These are phyloP conservation scores for Thaumatotibia leucotreta DNA, from an alignment of 1,140 invertebrate species.

Conservation along the genomic window DNA sequence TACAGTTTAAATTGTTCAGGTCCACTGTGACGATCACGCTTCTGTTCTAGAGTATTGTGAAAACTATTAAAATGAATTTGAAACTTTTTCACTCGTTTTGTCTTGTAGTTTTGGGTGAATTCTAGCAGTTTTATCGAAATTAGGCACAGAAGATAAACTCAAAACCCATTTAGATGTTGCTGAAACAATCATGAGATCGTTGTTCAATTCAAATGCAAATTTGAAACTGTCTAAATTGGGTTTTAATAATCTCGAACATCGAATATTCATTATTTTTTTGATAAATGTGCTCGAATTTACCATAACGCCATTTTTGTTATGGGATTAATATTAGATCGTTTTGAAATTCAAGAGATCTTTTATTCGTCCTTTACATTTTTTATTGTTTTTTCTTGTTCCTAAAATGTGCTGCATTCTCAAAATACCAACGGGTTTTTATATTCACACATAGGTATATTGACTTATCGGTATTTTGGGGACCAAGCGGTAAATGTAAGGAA, in stretches of 20 bases:
- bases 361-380: not conserved
- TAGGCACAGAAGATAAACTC: not conserved
- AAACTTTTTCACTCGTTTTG: slow-evolving; percentile 65
- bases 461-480: not conserved
- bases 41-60: slow-evolving; percentile 55
- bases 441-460: not conserved
- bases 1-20: slow-evolving; percentile 11
- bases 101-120: slow-evolving; percentile 46
- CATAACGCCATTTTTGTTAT: not conserved
- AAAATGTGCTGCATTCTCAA: not conserved
- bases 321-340: not conserved
- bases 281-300: not conserved
- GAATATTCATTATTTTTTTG: too few relatives aligned
- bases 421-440: not conserved
- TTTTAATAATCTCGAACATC: too few relatives aligned
- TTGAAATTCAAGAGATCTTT: not conserved
- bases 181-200: too few relatives aligned
- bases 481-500: not conserved
- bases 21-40: slow-evolving; percentile 3
- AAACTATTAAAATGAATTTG: slow-evolving; percentile 73
- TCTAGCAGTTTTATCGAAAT: not conserved
- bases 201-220: too few relatives aligned
- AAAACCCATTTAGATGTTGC: too few relatives aligned
- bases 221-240: too few relatives aligned
- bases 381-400: not conserved